These are phyloP conservation scores for Petaurus breviceps DNA, from an alignment of 2,113 vertebrate species.

Conservation along the genomic window DNA sequence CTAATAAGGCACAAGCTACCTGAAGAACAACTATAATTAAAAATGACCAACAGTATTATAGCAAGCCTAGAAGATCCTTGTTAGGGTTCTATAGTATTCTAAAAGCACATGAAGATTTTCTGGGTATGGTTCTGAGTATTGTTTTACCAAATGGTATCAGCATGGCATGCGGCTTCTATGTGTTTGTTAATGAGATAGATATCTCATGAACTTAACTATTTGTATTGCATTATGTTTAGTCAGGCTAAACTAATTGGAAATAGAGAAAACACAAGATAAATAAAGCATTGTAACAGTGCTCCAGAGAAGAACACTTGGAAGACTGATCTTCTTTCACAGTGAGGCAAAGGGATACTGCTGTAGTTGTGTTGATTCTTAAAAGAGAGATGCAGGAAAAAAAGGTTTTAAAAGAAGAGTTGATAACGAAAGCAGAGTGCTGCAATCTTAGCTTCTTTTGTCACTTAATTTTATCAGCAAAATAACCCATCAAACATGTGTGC, in stretches of 20 bases:
- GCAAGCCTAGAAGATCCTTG: neutral
- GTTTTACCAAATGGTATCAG: neutral
- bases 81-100: neutral
- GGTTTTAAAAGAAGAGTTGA: neutral
- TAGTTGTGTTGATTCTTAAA: neutral
- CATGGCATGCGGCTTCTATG: neutral
- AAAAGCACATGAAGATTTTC: neutral
- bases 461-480: neutral
- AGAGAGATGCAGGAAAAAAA: neutral
- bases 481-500: neutral
- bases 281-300: neutral
- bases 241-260: slow-evolving; percentile 8
- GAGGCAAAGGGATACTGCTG: neutral
- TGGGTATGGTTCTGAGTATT: neutral
- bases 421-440: neutral
- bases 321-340: neutral
- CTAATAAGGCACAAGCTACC: no score
- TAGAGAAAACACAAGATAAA: slow-evolving; percentile 10
- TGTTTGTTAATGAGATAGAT: neutral
- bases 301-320: neutral
- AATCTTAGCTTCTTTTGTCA: neutral
- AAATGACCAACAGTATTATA: neutral
- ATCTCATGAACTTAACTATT: neutral
- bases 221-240: neutral
- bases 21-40: neutral